Evolutionary conservation across 2,113 vertebrate species (phyloP).

Genomic region (Fulica atra): DNA sequence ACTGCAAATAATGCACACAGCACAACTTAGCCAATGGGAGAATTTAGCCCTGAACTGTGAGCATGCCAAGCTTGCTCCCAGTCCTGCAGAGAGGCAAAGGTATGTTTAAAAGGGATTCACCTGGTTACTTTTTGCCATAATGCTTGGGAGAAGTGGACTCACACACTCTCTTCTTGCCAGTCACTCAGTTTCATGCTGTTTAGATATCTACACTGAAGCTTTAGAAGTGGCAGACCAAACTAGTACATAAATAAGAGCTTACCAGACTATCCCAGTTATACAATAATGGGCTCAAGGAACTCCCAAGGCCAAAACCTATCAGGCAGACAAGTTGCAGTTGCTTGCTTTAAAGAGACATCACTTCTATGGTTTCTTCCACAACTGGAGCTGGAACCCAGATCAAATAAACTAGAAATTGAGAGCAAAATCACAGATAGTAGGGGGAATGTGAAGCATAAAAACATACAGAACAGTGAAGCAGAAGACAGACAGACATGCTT

Average conservation of each 20-base stretch:
- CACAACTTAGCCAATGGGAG: not conserved
- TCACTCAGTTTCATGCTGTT: not conserved
- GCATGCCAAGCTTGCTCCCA: not conserved
- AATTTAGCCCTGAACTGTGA: not conserved
- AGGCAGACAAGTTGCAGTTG: not conserved
- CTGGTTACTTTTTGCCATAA: not conserved
- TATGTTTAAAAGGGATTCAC: not conserved
- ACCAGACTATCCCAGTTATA: not conserved
- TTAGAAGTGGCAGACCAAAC: not conserved
- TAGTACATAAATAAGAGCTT: not conserved
- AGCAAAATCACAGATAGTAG: not conserved
- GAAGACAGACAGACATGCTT: not conserved
- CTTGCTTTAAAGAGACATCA: not conserved
- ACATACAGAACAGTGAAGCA: not conserved
- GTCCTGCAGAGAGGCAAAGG: not conserved
- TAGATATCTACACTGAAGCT: not conserved
- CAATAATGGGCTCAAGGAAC: not conserved
- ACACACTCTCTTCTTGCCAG: not conserved
- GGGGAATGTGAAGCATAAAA: not conserved
- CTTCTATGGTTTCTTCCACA: not conserved
- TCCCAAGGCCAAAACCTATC: not conserved
- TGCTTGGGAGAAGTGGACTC: not conserved
- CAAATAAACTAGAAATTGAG: conserved; percentile 5
- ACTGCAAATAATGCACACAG: not conserved
- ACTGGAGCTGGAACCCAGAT: not conserved